Percentiles rank a stretch among this genome's conserved stretches.
phyloP scores from a whole-genome alignment of 2,113 vertebrate genomes.

The Pterocles gutturalis region DNA sequence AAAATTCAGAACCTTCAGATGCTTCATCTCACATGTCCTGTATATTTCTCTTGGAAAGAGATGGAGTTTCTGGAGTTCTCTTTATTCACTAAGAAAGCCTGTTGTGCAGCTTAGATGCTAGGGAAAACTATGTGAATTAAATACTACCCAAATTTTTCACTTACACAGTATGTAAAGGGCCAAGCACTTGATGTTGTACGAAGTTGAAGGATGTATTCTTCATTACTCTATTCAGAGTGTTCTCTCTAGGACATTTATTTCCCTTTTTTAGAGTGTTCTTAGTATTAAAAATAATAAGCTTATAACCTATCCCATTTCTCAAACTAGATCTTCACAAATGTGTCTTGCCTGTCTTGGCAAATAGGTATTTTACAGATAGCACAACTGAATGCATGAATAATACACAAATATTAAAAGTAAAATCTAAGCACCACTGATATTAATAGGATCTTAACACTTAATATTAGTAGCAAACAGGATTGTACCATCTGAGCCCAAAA shows the following conservation, averaged over 20 bases:
- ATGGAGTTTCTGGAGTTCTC: neutral
- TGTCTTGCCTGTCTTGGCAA: neutral
- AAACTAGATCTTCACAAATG: neutral
- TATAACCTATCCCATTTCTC: neutral
- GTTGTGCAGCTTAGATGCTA: neutral
- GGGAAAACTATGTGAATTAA: neutral
- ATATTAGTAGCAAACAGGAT: neutral
- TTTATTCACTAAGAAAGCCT: neutral
- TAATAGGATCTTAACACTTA: neutral
- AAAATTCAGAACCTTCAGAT: neutral
- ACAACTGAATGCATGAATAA: neutral
- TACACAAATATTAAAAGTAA: neutral
- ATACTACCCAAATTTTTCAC: neutral
- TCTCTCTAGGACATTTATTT: neutral
- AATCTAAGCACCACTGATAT: neutral
- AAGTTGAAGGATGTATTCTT: neutral
- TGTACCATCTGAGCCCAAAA: neutral
- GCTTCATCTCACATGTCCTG: neutral
- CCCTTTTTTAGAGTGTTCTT: neutral
- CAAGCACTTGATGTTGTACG: fast-evolving
- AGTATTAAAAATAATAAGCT: neutral
- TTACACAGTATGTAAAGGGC: neutral
- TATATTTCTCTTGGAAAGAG: neutral
- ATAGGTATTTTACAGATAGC: neutral
- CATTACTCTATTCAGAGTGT: neutral